A percentile compares a stretch with the other conserved stretches of the same genome.
Evolutionary conservation across 1,140 invertebrate species (phyloP).

Genomic region (Trichonephila inaurata): DNA sequence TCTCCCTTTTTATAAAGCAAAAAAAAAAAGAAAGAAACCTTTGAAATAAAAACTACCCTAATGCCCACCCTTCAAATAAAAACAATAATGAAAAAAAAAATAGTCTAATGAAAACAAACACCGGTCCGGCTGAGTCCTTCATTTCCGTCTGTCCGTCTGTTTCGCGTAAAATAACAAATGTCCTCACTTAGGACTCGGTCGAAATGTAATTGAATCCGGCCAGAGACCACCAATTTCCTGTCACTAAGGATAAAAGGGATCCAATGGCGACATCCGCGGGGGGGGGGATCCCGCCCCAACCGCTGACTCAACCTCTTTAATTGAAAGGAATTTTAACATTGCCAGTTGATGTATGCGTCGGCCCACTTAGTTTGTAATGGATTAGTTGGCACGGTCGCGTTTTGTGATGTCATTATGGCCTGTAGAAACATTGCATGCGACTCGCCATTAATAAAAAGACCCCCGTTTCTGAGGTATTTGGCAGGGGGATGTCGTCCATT

Average conservation of each 20-base stretch:
- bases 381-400: slow-evolving; percentile 53
- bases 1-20: neutral
- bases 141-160: slow-evolving; percentile 63
- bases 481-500: neutral
- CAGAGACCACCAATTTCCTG: slow-evolving; percentile 60
- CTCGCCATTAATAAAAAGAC: slow-evolving; percentile 20
- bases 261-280: slow-evolving; percentile 60
- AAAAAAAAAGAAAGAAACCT: neutral
- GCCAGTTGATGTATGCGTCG: slow-evolving; percentile 53
- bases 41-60: neutral
- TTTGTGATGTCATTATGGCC: slow-evolving; percentile 13
- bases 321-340: slow-evolving; percentile 41
- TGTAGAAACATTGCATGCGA: neutral
- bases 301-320: slow-evolving; percentile 44
- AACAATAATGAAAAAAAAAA: neutral
- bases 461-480: neutral
- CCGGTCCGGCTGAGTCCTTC: slow-evolving; percentile 23
- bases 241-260: slow-evolving; percentile 51
- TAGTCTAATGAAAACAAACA: slow-evolving; percentile 65
- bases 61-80: neutral
- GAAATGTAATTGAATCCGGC: slow-evolving; percentile 66
- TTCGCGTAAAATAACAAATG: slow-evolving; percentile 65
- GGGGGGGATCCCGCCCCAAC: neutral
- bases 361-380: slow-evolving; percentile 57
- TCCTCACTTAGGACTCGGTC: slow-evolving; percentile 23